Conservation (phyloP, 2,888 invertebrate species). For the Luperina testacea region DNA sequence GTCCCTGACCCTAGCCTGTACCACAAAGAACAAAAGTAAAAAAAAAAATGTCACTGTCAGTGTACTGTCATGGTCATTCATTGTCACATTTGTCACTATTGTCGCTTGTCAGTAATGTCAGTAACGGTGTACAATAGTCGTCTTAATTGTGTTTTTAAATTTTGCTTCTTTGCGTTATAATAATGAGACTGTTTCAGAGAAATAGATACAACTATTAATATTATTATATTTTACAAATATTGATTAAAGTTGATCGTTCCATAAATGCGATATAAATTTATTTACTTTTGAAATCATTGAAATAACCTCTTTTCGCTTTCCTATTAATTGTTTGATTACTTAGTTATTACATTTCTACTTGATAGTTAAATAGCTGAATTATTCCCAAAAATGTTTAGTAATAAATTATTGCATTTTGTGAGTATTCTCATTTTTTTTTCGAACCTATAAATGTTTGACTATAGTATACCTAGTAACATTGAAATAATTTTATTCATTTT, state of each 20-base stretch:
- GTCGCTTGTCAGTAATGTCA: not conserved
- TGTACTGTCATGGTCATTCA: too few relatives aligned
- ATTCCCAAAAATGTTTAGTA: constrained; percentile 68
- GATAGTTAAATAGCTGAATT: not conserved
- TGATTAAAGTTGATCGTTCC: not conserved
- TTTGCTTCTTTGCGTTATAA: not conserved
- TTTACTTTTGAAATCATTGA: too few relatives aligned
- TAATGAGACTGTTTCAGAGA: not conserved
- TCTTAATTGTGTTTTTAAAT: accelerated
- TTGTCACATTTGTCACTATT: too few relatives aligned
- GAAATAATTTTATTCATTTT: constrained; percentile 50
- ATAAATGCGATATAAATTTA: not conserved
- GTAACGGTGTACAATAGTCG: not conserved
- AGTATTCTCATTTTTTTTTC: constrained; percentile 24
- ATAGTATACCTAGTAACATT: not conserved
- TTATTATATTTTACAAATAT: not conserved
- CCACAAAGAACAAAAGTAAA: too few relatives aligned
- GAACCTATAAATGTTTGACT: not conserved
- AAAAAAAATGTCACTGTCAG: too few relatives aligned
- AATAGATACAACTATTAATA: not conserved
- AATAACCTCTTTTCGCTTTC: constrained; percentile 30
- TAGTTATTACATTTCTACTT: not conserved
- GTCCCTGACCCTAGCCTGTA: too few relatives aligned
- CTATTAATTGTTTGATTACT: not conserved
- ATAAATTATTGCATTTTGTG: constrained; percentile 54